These are phyloP conservation scores for Acridotheres tristis DNA, from an alignment of 2,797 vertebrate species.

Conservation along the genomic window DNA sequence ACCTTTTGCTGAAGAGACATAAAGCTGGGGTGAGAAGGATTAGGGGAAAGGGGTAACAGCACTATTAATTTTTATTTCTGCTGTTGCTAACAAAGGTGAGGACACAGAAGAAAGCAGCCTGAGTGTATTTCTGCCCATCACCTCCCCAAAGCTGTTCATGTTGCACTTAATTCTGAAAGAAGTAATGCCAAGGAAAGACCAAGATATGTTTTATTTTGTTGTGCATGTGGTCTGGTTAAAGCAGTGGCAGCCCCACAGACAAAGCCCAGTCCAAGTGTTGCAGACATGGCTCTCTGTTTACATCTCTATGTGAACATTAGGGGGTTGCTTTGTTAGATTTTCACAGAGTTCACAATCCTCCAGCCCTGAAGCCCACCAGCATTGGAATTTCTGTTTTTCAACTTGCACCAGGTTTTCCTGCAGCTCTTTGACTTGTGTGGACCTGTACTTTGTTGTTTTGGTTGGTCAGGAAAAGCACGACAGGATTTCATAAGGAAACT, in stretches of 20 bases:
- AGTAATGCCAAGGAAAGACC: background rate
- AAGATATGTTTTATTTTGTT: background rate
- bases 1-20: background rate
- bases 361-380: conserved; percentile 23
- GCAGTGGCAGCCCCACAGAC: conserved; percentile 16
- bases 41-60: background rate
- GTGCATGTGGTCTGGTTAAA: background rate
- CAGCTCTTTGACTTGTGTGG: conserved; percentile 28
- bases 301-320: background rate
- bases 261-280: background rate
- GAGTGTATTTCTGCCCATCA: background rate
- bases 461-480: conserved; percentile 49
- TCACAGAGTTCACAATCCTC: conserved; percentile 11
- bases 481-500: conserved; percentile 57
- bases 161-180: background rate
- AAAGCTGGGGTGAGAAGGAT: background rate
- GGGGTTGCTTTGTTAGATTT: conserved; percentile 44
- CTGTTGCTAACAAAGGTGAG: background rate
- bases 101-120: background rate
- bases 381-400: conserved; percentile 43
- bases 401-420: conserved; percentile 56
- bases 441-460: conserved; percentile 62
- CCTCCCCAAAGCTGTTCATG: background rate
- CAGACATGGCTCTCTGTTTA: conserved; percentile 29
- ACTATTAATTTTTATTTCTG: background rate